phyloP scores from a whole-genome alignment of 2,113 vertebrate species.

The Lepus timidus region DNA sequence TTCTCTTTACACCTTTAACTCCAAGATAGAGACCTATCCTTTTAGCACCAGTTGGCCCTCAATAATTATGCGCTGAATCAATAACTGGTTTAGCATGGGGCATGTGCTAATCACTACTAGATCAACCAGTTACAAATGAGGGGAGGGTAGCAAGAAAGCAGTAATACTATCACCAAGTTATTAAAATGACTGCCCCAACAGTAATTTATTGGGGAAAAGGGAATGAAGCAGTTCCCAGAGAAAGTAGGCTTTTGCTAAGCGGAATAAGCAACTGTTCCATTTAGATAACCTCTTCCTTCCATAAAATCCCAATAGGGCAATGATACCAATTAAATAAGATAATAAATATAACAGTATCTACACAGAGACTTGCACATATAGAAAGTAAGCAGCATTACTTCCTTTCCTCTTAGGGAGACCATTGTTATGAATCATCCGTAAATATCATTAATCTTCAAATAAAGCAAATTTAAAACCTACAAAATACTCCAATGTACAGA shows the following conservation, averaged over 20 bases:
- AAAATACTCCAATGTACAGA: neutral
- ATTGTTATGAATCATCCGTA: neutral
- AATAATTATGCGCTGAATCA: neutral
- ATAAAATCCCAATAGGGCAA: neutral
- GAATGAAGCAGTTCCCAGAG: neutral
- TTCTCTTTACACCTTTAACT: constrained; percentile 7
- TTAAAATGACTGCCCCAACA: neutral
- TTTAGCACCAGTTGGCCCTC: neutral
- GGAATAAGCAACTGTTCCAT: constrained; percentile 28
- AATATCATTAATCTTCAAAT: constrained; percentile 36
- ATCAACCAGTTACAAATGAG: neutral
- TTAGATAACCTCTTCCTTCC: neutral
- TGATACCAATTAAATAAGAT: constrained; percentile 16
- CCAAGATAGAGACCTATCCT: neutral
- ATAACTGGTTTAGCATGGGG: neutral
- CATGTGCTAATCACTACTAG: neutral
- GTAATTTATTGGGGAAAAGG: neutral
- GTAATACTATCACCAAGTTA: neutral
- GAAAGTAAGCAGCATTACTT: constrained; percentile 23
- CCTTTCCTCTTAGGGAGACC: neutral
- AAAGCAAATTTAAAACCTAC: constrained; percentile 48
- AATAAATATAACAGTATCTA: constrained; percentile 11
- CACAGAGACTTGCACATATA: neutral
- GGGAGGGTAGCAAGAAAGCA: neutral
- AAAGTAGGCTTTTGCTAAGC: neutral